A percentile compares a stretch with the other conserved stretches of the same genome.
phyloP scores from a whole-genome alignment of 2,113 vertebrate genomes.

The Motacilla tschutschensis region DNA sequence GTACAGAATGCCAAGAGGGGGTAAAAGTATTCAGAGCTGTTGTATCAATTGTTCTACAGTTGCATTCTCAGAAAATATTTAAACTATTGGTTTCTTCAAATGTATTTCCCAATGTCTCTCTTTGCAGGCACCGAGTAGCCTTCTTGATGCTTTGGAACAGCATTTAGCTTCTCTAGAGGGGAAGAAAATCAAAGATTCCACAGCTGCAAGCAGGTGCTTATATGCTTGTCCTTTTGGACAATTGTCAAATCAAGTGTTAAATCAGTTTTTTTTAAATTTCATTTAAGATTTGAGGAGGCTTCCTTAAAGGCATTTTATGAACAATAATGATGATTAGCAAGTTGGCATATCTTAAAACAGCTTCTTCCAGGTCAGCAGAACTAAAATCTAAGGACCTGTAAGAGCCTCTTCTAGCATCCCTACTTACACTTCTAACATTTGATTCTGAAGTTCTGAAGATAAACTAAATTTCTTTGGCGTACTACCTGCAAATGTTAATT shows the following conservation, averaged over 20 bases:
- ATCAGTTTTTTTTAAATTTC: not conserved
- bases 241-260: not conserved
- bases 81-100: not conserved
- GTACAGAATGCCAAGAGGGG: not conserved
- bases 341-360: not conserved
- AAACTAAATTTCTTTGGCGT: not conserved
- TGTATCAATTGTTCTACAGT: not conserved
- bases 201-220: conserved; percentile 92
- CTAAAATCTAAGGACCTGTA: not conserved
- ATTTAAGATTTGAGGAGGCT: not conserved
- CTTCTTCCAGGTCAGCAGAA: not conserved
- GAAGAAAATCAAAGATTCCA: conserved; percentile 98
- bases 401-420: not conserved
- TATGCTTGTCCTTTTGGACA: not conserved
- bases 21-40: not conserved
- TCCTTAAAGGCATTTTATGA: not conserved
- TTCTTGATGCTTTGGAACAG: conserved; percentile 96
- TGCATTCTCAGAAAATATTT: not conserved
- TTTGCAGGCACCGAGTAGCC: conserved; percentile 92
- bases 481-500: not conserved
- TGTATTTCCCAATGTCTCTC: not conserved
- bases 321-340: not conserved
- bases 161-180: conserved; percentile 97
- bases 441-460: not conserved
- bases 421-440: not conserved